Evolutionary conservation across 2,113 vertebrate genomes (phyloP), one percentile per base, ranked within the genome.

Genomic region (Hypanus sabinus): DNA sequence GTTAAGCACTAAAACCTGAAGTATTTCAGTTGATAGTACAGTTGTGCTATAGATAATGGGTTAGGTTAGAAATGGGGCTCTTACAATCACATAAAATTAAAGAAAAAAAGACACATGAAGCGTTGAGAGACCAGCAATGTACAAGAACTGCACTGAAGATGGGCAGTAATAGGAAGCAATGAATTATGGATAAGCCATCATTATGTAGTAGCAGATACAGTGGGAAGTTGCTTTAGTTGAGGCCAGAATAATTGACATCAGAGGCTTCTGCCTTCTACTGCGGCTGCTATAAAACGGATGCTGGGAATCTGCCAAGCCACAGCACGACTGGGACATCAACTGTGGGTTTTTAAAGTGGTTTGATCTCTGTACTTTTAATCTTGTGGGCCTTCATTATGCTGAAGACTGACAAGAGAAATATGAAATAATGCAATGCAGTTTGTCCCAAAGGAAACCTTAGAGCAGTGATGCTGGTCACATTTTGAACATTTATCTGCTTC

Each of bases 101-200:
- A 73, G 71, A 30, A 36, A 90, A 92, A 93, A 46, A 73, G 90
- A 36, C 36, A 73, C 68, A 73, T 93, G 73, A 75, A 46, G 36
- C 36, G 73, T 93, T 55, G 73, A 46, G 68, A 93, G 68, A 73
- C 85, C 4, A 22, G 55, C 68, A 38, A 68, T 55, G 68, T 22
- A 73, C 20, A 55, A 73, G 91, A 38, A 46, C 71, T 73, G 71
- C 20, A 73, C 65, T 73, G 90, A 73, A 93, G 33, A 27, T 68
- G 22, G 27, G 70, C 70, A 93, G 38, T 36, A 93, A 38, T 75
- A 73, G 68, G 91, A 73, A 55, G 68, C 9, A 30, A 93, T 93
- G 91, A 93, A 93, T 93, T 71, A 93, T 93, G 91, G 91, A 93
- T 93, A 75, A 93, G 91, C 68, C 91, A 73, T 93, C 91, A 93